Percentiles rank a stretch among this genome's conserved stretches.
phyloP scores from a whole-genome alignment of 2,888 invertebrate genomes.

The Xylocampa areola region DNA sequence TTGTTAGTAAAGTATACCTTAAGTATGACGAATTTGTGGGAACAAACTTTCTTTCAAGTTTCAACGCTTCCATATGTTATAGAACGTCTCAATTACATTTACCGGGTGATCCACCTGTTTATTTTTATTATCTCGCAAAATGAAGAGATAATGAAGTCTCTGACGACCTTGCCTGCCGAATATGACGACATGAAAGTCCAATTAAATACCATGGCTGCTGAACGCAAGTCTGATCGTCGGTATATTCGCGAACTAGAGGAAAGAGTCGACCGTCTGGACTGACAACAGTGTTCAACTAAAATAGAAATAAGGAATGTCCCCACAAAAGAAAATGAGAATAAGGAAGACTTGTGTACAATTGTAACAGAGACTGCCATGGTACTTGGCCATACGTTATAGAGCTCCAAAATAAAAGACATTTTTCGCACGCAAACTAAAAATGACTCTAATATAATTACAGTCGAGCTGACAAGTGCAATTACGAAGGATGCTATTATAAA shows the following conservation, averaged over 20 bases:
- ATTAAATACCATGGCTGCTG: neutral
- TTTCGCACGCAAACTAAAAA: neutral
- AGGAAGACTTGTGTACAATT: neutral
- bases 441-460: neutral
- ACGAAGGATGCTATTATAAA: too few species aligned
- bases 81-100: neutral
- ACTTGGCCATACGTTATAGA: neutral
- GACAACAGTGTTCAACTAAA: neutral
- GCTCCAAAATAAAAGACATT: neutral
- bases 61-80: neutral
- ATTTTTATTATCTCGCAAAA: neutral
- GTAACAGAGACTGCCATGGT: neutral
- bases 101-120: too few species aligned
- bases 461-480: too few species aligned
- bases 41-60: neutral
- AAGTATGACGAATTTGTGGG: conserved; percentile 1
- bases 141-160: neutral
- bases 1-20: neutral
- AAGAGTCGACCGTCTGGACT: neutral
- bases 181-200: neutral
- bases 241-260: neutral
- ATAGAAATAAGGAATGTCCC: neutral
- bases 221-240: neutral
- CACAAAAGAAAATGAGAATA: neutral
- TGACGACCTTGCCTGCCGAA: neutral